Evolutionary conservation across 1,140 invertebrate genomes (phyloP).

Genomic region (Adoxophyes honmai): DNA sequence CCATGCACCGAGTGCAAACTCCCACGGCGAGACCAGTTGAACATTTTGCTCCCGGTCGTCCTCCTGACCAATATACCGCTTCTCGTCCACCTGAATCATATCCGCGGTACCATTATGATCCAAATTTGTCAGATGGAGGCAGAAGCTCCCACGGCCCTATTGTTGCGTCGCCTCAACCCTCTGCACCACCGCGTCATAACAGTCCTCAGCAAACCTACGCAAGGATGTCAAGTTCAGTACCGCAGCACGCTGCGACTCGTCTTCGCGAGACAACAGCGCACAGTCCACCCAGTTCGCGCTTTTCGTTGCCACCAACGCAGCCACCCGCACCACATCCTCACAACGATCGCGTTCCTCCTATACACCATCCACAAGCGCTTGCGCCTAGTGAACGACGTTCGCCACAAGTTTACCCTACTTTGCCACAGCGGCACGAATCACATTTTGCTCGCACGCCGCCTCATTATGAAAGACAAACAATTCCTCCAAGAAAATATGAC

Average conservation of each 20-base stretch:
- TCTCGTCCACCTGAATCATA: constrained; percentile 56
- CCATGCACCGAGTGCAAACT: constrained; percentile 55
- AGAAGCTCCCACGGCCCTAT: constrained; percentile 47
- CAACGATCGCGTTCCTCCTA: constrained; percentile 65
- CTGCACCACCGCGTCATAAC: constrained; percentile 44
- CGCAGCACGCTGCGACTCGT: constrained; percentile 47
- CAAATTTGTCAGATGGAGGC: constrained; percentile 39
- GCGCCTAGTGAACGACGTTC: constrained; percentile 41
- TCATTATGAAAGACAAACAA: constrained; percentile 56
- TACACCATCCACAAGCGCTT: constrained; percentile 57
- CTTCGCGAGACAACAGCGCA: constrained; percentile 52
- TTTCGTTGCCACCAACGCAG: constrained; percentile 45
- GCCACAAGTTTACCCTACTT: constrained; percentile 41
- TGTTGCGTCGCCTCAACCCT: constrained; percentile 54
- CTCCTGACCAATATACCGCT: constrained; percentile 56
- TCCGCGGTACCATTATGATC: constrained; percentile 56
- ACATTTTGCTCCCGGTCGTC: constrained; percentile 46
- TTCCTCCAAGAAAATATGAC: constrained; percentile 62
- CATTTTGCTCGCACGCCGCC: constrained; percentile 38
- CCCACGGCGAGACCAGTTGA: constrained; percentile 49
- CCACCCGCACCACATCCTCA: constrained; percentile 49
- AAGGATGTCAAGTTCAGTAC: constrained; percentile 50
- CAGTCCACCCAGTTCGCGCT: constrained; percentile 49
- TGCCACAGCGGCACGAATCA: constrained; percentile 49
- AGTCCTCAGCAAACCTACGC: constrained; percentile 60